Conservation (phyloP, 2,888 invertebrate genomes). For the Spisula solida region DNA sequence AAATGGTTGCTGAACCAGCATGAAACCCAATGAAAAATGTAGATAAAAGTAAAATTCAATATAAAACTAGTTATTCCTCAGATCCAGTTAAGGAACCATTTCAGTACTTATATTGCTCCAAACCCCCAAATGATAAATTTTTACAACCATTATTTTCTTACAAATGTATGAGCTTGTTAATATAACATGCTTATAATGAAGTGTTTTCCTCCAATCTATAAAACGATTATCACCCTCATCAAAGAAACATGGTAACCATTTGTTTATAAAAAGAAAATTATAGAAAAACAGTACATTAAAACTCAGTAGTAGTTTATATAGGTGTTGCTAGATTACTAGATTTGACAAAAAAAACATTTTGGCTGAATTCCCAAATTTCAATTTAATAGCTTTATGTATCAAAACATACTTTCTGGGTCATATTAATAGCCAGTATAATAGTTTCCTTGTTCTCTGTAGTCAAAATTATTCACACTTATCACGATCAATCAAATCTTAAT, state of each 20-base stretch:
- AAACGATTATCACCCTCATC: neutral
- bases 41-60: too few species aligned
- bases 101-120: too few species aligned
- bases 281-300: neutral
- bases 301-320: neutral
- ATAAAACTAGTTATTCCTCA: too few species aligned
- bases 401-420: neutral
- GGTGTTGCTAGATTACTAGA: neutral
- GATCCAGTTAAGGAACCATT: too few species aligned
- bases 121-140: too few species aligned
- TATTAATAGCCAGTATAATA: neutral
- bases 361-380: neutral
- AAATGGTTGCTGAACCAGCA: too few species aligned
- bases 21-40: too few species aligned
- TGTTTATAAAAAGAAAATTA: neutral
- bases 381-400: neutral
- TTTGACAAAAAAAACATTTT: conserved; percentile 12
- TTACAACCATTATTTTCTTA: too few species aligned
- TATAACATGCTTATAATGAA: too few species aligned
- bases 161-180: too few species aligned
- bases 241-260: neutral
- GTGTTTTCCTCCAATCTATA: neutral
- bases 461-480: too few species aligned
- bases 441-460: neutral
- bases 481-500: too few species aligned